Percentiles rank a stretch among this genome's conserved stretches.
These are phyloP conservation scores for Tenebrio molitor DNA, from an alignment of 1,140 invertebrate genomes.

Conservation along the genomic window DNA sequence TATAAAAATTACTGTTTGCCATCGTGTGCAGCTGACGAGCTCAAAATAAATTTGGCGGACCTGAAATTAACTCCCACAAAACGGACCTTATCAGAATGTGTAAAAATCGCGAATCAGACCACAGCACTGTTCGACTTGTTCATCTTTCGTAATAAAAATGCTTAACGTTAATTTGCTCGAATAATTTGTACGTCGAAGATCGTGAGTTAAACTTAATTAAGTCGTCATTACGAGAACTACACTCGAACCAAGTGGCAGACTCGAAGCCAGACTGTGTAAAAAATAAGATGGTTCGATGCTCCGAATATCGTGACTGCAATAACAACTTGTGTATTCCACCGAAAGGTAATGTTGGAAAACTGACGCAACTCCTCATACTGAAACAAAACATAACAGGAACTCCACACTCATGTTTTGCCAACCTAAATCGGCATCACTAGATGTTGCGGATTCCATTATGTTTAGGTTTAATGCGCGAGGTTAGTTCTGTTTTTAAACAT, in stretches of 20 bases:
- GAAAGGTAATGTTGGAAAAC: slow-evolving; percentile 7
- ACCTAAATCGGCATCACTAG: not conserved
- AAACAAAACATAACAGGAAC: not conserved
- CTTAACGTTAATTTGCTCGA: not conserved
- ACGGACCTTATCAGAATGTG: too few species aligned
- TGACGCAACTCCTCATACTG: not conserved
- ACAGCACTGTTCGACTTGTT: not conserved
- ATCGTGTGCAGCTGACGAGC: slow-evolving; percentile 10
- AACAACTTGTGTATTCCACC: not conserved
- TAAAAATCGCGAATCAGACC: too few species aligned
- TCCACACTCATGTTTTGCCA: not conserved
- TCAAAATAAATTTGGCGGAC: slow-evolving; percentile 6
- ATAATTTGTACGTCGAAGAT: not conserved
- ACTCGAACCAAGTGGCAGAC: not conserved
- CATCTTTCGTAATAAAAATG: not conserved
- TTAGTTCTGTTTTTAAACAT: slow-evolving; percentile 7
- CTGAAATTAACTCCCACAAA: slow-evolving; percentile 9
- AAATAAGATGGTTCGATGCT: not conserved
- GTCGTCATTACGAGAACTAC: not conserved
- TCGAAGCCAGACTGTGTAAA: not conserved
- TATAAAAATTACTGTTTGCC: not conserved
- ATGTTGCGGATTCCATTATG: not conserved
- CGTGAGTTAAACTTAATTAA: not conserved
- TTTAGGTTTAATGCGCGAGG: not conserved
- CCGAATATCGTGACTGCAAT: not conserved